A percentile compares a stretch with the other conserved stretches of the same genome.
These are phyloP conservation scores for Drosophila merina DNA, from an alignment of 2,888 invertebrate species.

Conservation along the genomic window DNA sequence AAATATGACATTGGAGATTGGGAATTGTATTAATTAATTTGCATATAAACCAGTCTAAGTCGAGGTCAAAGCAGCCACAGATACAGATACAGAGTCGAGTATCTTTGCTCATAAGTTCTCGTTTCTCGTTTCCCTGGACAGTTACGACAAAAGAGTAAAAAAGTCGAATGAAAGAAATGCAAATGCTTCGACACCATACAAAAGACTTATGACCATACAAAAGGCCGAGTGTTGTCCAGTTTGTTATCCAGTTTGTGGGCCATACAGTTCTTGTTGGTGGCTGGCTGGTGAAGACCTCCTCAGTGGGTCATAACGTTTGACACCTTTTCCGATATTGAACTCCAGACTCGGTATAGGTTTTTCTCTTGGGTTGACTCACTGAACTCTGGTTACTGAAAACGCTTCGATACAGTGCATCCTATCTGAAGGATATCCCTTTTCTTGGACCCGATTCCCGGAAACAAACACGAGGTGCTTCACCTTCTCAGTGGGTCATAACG, in stretches of 20 bases:
- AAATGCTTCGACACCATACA: constrained; percentile 54
- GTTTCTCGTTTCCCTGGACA: constrained; percentile 15
- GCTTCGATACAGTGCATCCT: no score
- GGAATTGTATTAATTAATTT: constrained; percentile 65
- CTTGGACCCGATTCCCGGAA: no score
- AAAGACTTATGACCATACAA: constrained; percentile 57
- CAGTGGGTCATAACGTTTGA: constrained; percentile 67
- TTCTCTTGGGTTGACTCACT: no score
- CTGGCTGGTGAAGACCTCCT: background rate
- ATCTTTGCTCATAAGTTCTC: constrained; percentile 29
- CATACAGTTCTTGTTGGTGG: no score
- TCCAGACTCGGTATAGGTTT: background rate
- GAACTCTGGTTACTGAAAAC: no score
- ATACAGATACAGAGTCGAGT: constrained; percentile 12
- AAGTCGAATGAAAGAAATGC: constrained; percentile 63
- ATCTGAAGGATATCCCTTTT: no score
- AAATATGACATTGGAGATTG: constrained; percentile 66
- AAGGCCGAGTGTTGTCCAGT: constrained; percentile 38
- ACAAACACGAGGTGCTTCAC: no score
- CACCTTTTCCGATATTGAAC: constrained; percentile 59
- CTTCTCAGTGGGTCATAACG: no score
- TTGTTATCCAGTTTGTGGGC: constrained; percentile 20
- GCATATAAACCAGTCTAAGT: constrained; percentile 63
- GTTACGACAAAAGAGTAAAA: constrained; percentile 15
- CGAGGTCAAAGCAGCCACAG: constrained; percentile 23